A percentile compares a stretch with the other conserved stretches of the same genome.
These are phyloP conservation scores for Phlogophora meticulosa DNA, from an alignment of 2,888 invertebrate species.

Conservation along the genomic window DNA sequence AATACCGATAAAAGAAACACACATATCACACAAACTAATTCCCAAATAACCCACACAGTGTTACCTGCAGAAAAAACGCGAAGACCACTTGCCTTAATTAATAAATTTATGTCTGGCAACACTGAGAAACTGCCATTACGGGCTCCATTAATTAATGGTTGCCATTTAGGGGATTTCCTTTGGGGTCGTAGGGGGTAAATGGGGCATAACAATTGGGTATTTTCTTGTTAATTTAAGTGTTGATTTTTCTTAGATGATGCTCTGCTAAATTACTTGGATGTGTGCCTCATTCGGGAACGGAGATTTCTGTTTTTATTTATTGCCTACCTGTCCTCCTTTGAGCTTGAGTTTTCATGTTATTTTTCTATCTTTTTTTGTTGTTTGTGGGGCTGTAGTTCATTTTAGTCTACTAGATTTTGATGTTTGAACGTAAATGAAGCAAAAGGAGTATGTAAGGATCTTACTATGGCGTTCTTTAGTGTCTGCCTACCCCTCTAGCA, in stretches of 20 bases:
- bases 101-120: constrained; percentile 66
- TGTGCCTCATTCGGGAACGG: constrained; percentile 19
- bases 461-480: too few relatives aligned
- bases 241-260: constrained; percentile 59
- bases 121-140: constrained; percentile 66
- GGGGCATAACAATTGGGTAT: constrained; percentile 65
- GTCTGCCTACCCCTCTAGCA: too few relatives aligned
- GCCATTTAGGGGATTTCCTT: constrained; percentile 67
- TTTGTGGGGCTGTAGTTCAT: background rate
- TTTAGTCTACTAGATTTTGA: too few relatives aligned
- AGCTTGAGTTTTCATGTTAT: background rate
- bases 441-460: too few relatives aligned
- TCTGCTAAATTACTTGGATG: constrained; percentile 38
- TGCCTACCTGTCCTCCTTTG: background rate
- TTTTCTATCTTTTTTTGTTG: background rate
- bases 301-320: constrained; percentile 29
- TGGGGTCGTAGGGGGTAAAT: constrained; percentile 56
- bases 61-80: constrained; percentile 62
- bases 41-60: constrained; percentile 52
- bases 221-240: constrained; percentile 63
- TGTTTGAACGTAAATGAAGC: too few relatives aligned
- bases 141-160: constrained; percentile 70
- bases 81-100: constrained; percentile 66
- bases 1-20: constrained; percentile 18
- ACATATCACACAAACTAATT: constrained; percentile 41